Conservation (phyloP, 2,113 vertebrate genomes). For the Anas platyrhynchos region DNA sequence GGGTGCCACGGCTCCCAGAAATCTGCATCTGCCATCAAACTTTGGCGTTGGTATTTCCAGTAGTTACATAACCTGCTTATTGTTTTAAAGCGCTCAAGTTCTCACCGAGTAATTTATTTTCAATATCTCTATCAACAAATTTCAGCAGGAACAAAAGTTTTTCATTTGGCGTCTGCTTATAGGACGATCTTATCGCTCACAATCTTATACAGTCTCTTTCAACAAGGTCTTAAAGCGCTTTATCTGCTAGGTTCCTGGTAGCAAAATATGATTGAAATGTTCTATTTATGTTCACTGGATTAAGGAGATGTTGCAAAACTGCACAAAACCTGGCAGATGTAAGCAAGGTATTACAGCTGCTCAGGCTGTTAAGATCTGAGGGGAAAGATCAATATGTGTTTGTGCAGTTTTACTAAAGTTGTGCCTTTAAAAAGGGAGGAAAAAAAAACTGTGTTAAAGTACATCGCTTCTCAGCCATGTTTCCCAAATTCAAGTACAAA, state of each 20-base stretch:
- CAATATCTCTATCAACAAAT: slow-evolving; percentile 78
- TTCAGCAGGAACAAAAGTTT: slow-evolving; percentile 77
- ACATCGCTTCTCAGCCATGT: background rate
- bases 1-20: background rate
- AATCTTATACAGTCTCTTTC: slow-evolving; percentile 78
- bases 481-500: slow-evolving; percentile 13
- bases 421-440: slow-evolving; percentile 43
- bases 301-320: slow-evolving; percentile 78
- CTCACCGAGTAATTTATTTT: slow-evolving; percentile 54
- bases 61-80: background rate
- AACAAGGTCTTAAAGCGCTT: slow-evolving; percentile 79
- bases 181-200: slow-evolving; percentile 72
- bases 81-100: slow-evolving; percentile 21
- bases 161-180: slow-evolving; percentile 55
- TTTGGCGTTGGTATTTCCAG: background rate
- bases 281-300: slow-evolving; percentile 83
- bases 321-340: slow-evolving; percentile 79
- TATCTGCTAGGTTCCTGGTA: slow-evolving; percentile 77
- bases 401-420: slow-evolving; percentile 63
- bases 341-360: slow-evolving; percentile 81
- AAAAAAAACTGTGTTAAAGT: slow-evolving; percentile 31
- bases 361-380: slow-evolving; percentile 79
- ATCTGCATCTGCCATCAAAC: background rate
- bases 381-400: slow-evolving; percentile 75
- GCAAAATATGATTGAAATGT: slow-evolving; percentile 85